A percentile compares a stretch with the other conserved stretches of the same genome.
These are phyloP conservation scores for Heliconius eleuchia DNA, from an alignment of 1,140 invertebrate species.

Conservation along the genomic window DNA sequence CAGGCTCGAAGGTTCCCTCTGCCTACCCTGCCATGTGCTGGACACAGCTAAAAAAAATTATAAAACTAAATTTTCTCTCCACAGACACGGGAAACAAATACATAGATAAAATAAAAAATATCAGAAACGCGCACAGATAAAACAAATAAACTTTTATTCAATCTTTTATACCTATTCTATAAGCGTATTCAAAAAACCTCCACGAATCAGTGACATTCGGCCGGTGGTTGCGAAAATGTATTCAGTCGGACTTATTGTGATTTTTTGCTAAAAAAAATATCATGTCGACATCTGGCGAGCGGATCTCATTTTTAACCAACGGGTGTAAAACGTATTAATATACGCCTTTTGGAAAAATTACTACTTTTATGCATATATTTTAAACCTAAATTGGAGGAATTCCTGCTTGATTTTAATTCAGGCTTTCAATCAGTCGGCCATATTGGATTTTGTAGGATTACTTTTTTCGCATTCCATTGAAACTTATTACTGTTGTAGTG, in stretches of 20 bases:
- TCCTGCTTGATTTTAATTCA: constrained; percentile 2
- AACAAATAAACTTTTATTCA: constrained; percentile 5
- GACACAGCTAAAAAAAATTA: too few species aligned
- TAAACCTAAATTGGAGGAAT: constrained; percentile 1
- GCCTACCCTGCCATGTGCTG: too few species aligned
- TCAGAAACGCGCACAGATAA: too few species aligned
- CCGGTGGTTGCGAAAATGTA: constrained; percentile 33
- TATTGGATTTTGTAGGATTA: constrained; percentile 12
- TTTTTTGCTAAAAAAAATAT: constrained; percentile 37
- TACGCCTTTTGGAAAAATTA: constrained; percentile 19
- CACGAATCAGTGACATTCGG: constrained; percentile 27
- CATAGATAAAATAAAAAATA: background rate
- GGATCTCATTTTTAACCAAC: constrained; percentile 44
- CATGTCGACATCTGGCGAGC: constrained; percentile 41
- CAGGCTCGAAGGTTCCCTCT: too few species aligned
- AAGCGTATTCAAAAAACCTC: constrained; percentile 16
- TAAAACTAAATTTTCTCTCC: background rate
- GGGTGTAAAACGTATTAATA: constrained; percentile 33
- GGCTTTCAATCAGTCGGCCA: constrained; percentile 1
- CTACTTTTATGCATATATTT: constrained; percentile 2
- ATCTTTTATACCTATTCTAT: constrained; percentile 9
- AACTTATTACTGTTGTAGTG: background rate
- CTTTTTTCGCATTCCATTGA: background rate
- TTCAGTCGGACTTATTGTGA: constrained; percentile 42
- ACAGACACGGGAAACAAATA: background rate